phyloP scores from a whole-genome alignment of 2,113 vertebrate species.

The Petaurus breviceps region DNA sequence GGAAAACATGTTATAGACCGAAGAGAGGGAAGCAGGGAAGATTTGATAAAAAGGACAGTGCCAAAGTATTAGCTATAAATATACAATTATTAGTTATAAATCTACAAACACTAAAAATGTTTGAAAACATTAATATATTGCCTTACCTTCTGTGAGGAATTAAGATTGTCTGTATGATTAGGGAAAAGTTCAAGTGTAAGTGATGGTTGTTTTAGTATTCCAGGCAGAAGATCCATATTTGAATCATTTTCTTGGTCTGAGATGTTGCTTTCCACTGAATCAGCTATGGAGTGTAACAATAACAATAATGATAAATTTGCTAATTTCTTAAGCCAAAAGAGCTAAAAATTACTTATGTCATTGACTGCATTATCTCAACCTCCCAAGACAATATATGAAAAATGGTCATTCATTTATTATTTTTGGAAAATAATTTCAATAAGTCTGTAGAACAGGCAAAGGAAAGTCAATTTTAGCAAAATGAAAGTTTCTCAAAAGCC shows the following conservation, averaged over 20 bases:
- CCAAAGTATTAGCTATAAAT: slow-evolving; percentile 43
- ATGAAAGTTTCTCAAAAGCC: too few species aligned
- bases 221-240: slow-evolving; percentile 91
- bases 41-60: slow-evolving; percentile 44
- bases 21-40: slow-evolving; percentile 43
- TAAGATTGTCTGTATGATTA: slow-evolving; percentile 93
- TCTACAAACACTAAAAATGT: slow-evolving; percentile 46
- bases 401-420: neutral
- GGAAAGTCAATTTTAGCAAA: neutral
- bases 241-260: slow-evolving; percentile 93
- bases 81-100: slow-evolving; percentile 48
- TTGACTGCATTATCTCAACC: neutral
- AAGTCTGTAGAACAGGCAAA: neutral
- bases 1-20: slow-evolving; percentile 37
- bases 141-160: slow-evolving; percentile 92
- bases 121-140: slow-evolving; percentile 22
- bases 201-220: slow-evolving; percentile 90
- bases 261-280: slow-evolving; percentile 92
- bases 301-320: slow-evolving; percentile 37
- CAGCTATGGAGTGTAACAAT: slow-evolving; percentile 84
- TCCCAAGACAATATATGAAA: neutral
- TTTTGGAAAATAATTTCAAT: neutral
- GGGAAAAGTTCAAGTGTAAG: slow-evolving; percentile 96
- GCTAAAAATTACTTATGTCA: slow-evolving; percentile 5
- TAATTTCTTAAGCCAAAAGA: slow-evolving; percentile 41